A percentile compares a stretch with the other conserved stretches of the same genome.
phyloP scores from a whole-genome alignment of 1,140 invertebrate species.

The Ceratitis capitata region DNA sequence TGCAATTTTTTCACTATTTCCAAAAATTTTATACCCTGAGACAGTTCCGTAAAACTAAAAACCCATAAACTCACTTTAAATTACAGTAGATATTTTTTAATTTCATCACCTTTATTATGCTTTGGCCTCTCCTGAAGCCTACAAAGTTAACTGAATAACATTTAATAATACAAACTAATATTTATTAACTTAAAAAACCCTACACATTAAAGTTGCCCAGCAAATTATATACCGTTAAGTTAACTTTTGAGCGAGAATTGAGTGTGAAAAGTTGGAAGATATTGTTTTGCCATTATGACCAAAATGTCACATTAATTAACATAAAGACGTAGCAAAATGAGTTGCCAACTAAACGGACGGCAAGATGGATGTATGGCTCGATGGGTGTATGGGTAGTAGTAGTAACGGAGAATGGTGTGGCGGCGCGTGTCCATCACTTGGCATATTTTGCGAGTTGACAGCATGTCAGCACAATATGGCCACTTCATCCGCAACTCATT shows the following conservation, averaged over 20 bases:
- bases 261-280: slow-evolving; percentile 7
- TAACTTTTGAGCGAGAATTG: not conserved
- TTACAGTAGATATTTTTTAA: no score
- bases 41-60: no score
- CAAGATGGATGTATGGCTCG: not conserved
- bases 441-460: not conserved
- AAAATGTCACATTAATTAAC: slow-evolving; percentile 22
- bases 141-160: no score
- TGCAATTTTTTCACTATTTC: no score
- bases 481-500: slow-evolving; percentile 31
- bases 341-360: not conserved
- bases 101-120: no score
- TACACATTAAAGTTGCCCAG: no score
- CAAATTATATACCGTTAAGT: no score
- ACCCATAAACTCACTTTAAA: no score
- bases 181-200: no score
- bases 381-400: not conserved
- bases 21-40: no score
- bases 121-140: no score
- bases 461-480: slow-evolving; percentile 23
- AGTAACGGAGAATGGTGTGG: not conserved
- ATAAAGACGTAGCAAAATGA: slow-evolving; percentile 28
- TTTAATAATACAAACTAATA: no score
- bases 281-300: slow-evolving; percentile 22
- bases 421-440: not conserved